phyloP scores from a whole-genome alignment of 2,113 vertebrate species.

The Chrysemys picta region DNA sequence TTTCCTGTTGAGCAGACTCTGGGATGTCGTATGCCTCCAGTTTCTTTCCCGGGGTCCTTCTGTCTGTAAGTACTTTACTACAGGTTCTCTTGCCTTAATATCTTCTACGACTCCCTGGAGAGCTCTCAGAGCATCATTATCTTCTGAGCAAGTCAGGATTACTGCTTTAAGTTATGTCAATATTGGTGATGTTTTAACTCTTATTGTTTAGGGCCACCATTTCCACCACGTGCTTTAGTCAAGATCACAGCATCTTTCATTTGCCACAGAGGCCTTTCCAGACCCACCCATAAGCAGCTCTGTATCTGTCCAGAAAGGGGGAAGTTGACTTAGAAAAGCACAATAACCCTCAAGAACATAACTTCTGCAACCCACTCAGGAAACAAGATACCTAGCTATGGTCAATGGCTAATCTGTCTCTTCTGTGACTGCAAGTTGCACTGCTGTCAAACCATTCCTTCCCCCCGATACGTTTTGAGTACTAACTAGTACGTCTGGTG shows the following conservation, averaged over 20 bases:
- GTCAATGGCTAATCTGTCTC: neutral
- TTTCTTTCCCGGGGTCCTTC: neutral
- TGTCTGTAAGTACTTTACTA: neutral
- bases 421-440: neutral
- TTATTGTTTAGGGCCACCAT: neutral
- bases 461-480: neutral
- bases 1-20: constrained; percentile 5
- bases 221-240: neutral
- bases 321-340: neutral
- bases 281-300: neutral
- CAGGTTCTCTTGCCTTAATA: neutral
- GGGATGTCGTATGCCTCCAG: neutral
- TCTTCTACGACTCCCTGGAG: neutral
- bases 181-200: neutral
- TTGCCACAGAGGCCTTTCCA: neutral
- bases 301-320: neutral
- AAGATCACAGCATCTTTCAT: neutral
- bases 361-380: neutral
- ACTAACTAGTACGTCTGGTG: neutral
- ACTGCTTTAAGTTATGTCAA: neutral
- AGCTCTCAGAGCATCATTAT: neutral
- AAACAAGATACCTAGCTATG: neutral
- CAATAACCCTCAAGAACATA: neutral
- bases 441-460: neutral
- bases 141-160: neutral